phyloP scores from a whole-genome alignment of 2,113 vertebrate genomes.

The Lamprotornis superbus region DNA sequence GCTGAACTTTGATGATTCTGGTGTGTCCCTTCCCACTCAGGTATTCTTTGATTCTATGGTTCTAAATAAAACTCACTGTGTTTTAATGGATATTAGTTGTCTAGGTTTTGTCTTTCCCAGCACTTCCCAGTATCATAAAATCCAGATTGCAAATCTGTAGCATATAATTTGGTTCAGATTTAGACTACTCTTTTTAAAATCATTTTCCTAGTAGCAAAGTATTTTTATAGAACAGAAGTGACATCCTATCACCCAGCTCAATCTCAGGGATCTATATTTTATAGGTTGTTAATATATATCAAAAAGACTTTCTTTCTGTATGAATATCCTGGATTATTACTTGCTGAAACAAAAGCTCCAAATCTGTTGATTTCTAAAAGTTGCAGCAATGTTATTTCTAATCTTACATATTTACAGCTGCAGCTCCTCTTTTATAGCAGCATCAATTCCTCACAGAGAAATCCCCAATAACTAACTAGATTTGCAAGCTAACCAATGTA shows the following conservation, averaged over 20 bases:
- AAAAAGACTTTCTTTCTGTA: slow-evolving; percentile 40
- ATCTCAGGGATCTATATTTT: slow-evolving; percentile 56
- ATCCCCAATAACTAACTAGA: slow-evolving; percentile 26
- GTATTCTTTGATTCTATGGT: not conserved
- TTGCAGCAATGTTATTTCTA: slow-evolving; percentile 50
- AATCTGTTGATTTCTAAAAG: slow-evolving; percentile 49
- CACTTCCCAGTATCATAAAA: slow-evolving; percentile 16
- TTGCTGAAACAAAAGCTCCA: slow-evolving; percentile 51
- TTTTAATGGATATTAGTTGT: not conserved
- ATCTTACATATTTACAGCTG: slow-evolving; percentile 9
- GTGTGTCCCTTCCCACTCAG: not conserved
- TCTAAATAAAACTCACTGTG: slow-evolving; percentile 50
- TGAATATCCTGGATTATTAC: slow-evolving; percentile 41
- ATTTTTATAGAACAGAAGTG: slow-evolving; percentile 62
- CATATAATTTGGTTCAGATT: slow-evolving; percentile 41
- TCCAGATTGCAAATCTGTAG: not conserved
- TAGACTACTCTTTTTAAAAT: slow-evolving; percentile 55
- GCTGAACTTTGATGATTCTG: not conserved
- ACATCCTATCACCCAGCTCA: slow-evolving; percentile 51
- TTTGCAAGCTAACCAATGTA: slow-evolving; percentile 6
- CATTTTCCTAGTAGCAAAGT: slow-evolving; percentile 41
- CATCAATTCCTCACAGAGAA: slow-evolving; percentile 8
- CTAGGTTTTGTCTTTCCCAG: slow-evolving; percentile 46
- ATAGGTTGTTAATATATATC: slow-evolving; percentile 18
- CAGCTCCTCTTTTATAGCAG: slow-evolving; percentile 23